Base-by-base conservation (phyloP, 2,888 invertebrate species). In the Epirrita christyi region DNA sequence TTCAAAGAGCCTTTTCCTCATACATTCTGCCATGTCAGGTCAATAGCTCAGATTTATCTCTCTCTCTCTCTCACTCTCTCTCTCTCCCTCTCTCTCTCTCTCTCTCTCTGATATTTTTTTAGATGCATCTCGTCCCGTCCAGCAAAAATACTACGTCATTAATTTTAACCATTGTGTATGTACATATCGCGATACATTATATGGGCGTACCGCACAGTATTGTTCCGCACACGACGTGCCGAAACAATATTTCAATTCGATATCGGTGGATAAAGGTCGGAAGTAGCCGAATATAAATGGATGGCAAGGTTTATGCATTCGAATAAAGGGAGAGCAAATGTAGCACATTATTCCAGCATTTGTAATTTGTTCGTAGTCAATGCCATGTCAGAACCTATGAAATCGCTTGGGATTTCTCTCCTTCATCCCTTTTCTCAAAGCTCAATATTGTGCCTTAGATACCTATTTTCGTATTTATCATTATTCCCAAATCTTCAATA, bases 211-310 rank as follows among this genome's bases (percentile, higher is more conserved):
- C 54, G 51, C 51, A 62, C 58, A 59, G 75, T 71, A 81, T 83
- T 85, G 82, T 87, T 80, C 78, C 75, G 72, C 68, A 75, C 72
- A 75, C 79, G 80, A 83, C 81, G 82, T 80, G 78, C 75, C 82
- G 80, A 83, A 88, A 89, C 90, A 87, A 87, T 92, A 92, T 90
- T 90, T 92, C 91, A 92, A 83, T 80, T 76, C 88, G 90, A 84
- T 92, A 91, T 84, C 90, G 80, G 76, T 78, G 84, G 80, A 87
- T 88, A 87, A 84, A 86, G 86, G 83, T 81, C 89, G 91, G 90
- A 90, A 88, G 84, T 84, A 72, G 76, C 78, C 78, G 91, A 86
- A 89, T 87, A 91, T 92, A 89, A 86, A 90, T 88, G 87, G 85
- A 83, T 86, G 87, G 87, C 84, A 87, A 86, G 82, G 81, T 78